Base-by-base conservation (phyloP, 2,888 invertebrate genomes). In the Margaritifera margaritifera region DNA sequence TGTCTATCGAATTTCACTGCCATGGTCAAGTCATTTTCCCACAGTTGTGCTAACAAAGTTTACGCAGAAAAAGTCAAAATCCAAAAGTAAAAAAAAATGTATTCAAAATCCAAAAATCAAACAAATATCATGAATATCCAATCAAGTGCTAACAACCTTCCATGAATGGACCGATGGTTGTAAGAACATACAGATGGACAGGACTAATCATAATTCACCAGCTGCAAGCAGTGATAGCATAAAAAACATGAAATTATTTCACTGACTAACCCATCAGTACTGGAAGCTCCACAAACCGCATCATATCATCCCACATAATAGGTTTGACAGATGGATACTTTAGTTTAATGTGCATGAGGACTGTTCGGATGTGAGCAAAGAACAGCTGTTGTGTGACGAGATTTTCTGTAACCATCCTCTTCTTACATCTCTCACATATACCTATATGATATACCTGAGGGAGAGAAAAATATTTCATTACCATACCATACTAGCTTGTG, bases 291-390 rank as follows among this genome's bases (percentile, higher is more conserved):
- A 80, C 73, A 64, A 69, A 79, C 1, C 94, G 89, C 67, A 95
- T 88, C 94, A 95, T 95, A 86, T 95, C 95, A 84, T 95, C 95
- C 95, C 95, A 95, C 82, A 95, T 93, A 69, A 95, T 92, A 1
- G 93, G 91, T 22, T 91, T 92, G 25, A 94, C 86, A 24, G 91
- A 89, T 0, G 88, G 87, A 89, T 93, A 92, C 62, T 91, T 92
- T 18, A 90, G 89, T 59, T 92, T 92, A 20, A 94, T 92, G 75
- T 93, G 92, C 66, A 94, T 88, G 24, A 87, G 79, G 24, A 89
- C 83, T 53, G 84, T 77, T 24, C 75, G 72, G 5, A 89, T 81
- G 71, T 90, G 89, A 25, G 81, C 68, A 63, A 90, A 81, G 75
- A 89, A 90, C 22, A 90, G 74, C 64, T 87, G 84, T 24, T 86